phyloP scores from a whole-genome alignment of 2,888 invertebrate species.

The Empis stercorea region DNA sequence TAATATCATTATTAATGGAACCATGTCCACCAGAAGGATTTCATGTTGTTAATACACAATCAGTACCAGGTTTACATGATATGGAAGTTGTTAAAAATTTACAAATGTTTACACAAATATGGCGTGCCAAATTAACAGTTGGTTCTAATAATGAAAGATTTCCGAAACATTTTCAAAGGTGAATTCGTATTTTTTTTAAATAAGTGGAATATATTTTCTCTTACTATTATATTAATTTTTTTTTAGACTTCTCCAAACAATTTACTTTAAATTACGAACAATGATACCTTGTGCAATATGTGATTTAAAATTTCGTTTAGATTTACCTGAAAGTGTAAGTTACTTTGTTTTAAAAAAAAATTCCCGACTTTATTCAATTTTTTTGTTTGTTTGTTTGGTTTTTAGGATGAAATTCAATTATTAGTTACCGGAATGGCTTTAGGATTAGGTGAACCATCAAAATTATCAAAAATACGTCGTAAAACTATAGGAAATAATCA shows the following conservation, averaged over 20 bases:
- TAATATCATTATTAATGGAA: conserved; percentile 60
- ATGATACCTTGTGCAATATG: conserved; percentile 80
- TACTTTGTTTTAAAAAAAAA: neutral
- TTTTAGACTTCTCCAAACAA: conserved; percentile 49
- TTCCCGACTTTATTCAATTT: conserved; percentile 3
- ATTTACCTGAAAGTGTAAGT: conserved; percentile 68
- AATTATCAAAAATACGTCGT: conserved; percentile 37
- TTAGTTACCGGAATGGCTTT: conserved; percentile 68
- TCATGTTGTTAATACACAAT: conserved; percentile 66
- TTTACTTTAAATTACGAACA: conserved; percentile 78
- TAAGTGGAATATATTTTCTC: neutral
- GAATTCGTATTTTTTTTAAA: neutral
- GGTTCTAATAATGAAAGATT: conserved; percentile 39
- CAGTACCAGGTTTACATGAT: conserved; percentile 56
- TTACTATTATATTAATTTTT: neutral
- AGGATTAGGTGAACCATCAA: conserved; percentile 50
- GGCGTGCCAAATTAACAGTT: conserved; percentile 48
- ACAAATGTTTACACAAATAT: conserved; percentile 79
- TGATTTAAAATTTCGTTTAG: conserved; percentile 67
- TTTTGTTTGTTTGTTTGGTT: too few relatives aligned
- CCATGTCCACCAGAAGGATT: conserved; percentile 62
- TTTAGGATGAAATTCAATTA: conserved; percentile 52
- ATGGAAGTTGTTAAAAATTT: conserved; percentile 54
- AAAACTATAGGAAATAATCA: conserved; percentile 23
- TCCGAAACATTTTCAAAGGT: conserved; percentile 41